A percentile compares a stretch with the other conserved stretches of the same genome.
phyloP scores from a whole-genome alignment of 2,888 invertebrate species.

The Troglohyphantes excavatus region DNA sequence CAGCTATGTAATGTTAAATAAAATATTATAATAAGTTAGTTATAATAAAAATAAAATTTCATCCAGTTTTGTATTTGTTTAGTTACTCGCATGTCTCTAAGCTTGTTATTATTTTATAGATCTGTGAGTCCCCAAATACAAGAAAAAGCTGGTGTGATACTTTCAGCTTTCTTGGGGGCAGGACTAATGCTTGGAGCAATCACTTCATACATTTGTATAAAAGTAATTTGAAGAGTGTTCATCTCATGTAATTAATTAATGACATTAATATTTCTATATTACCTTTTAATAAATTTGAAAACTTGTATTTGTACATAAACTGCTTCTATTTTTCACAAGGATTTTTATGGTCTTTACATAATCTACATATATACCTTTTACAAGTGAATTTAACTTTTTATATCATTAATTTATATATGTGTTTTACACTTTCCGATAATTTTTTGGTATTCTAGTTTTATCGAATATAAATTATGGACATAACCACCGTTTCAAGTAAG shows the following conservation, averaged over 20 bases:
- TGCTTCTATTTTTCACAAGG: constrained; percentile 1
- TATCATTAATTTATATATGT: too few species aligned
- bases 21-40: too few species aligned
- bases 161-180: constrained; percentile 69
- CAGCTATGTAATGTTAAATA: too few species aligned
- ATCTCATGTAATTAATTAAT: background rate
- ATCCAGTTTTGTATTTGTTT: too few species aligned
- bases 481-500: background rate
- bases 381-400: too few species aligned
- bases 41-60: too few species aligned
- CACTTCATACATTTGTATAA: constrained; percentile 59
- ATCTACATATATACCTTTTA: background rate
- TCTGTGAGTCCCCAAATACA: constrained; percentile 62
- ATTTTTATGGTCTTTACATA: background rate
- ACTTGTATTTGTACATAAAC: background rate
- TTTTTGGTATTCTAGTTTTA: background rate
- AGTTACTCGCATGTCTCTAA: too few species aligned
- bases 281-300: constrained; percentile 12
- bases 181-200: constrained; percentile 73
- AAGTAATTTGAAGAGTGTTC: constrained; percentile 46
- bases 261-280: background rate
- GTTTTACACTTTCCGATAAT: background rate
- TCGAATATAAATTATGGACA: background rate
- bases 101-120: constrained; percentile 20
- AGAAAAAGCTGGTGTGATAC: constrained; percentile 68